A percentile compares a stretch with the other conserved stretches of the same genome.
These are phyloP conservation scores for Caenorhabditis sp. DNA, from an alignment of 2,888 invertebrate genomes.

Conservation along the genomic window DNA sequence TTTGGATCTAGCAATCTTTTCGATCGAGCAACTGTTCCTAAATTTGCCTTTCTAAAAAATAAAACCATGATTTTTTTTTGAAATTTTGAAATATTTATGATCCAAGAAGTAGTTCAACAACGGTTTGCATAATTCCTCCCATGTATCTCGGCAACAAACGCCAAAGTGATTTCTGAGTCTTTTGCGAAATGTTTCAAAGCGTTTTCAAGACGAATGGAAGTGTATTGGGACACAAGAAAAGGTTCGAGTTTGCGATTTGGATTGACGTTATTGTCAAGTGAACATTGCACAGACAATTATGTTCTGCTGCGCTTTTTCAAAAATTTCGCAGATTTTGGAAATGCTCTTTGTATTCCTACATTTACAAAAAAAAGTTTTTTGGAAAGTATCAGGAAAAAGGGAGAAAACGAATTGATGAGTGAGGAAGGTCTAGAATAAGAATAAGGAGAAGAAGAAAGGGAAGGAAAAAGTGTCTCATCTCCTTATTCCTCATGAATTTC, in stretches of 20 bases:
- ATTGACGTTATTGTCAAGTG: slow-evolving; percentile 2
- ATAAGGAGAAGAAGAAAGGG: slow-evolving; percentile 1
- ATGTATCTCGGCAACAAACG: slow-evolving; percentile 45
- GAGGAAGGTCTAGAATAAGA: slow-evolving; percentile 1
- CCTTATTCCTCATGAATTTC: slow-evolving; percentile 49
- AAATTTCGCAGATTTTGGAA: neutral
- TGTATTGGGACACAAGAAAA: neutral
- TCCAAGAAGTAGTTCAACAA: slow-evolving; percentile 37
- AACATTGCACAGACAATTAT: neutral
- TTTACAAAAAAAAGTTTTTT: neutral
- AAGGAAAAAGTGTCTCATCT: slow-evolving; percentile 39
- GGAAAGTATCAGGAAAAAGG: neutral
- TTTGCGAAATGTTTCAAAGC: neutral
- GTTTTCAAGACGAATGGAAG: neutral
- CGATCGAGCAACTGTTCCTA: no score
- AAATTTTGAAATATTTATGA: slow-evolving; percentile 38
- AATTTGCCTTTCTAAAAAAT: no score
- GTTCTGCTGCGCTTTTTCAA: neutral
- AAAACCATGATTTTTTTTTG: no score
- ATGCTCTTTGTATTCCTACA: neutral
- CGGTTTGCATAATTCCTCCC: slow-evolving; percentile 49
- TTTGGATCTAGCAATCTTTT: no score
- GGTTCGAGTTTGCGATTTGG: neutral
- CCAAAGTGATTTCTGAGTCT: slow-evolving; percentile 38
- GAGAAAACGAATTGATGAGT: slow-evolving; percentile 13